Evolutionary conservation across 2,113 vertebrate genomes (phyloP).

Genomic region (Odontophorus gujanensis): DNA sequence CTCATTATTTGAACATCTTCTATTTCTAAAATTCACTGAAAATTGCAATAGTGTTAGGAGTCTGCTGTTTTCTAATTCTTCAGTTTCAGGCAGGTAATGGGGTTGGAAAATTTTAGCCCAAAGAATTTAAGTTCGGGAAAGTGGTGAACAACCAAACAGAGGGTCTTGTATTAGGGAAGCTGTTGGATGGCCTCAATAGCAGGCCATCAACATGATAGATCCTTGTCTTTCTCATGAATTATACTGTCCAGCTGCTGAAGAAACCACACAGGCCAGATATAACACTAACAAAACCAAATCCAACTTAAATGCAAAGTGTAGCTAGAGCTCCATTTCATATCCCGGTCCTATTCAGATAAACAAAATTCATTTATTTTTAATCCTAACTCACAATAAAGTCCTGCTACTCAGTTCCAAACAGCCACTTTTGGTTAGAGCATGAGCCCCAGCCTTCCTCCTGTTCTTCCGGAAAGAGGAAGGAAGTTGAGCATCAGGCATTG

Average conservation of each 20-base stretch:
- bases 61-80: background rate
- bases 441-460: background rate
- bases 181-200: background rate
- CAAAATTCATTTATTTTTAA: background rate
- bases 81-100: background rate
- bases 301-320: background rate
- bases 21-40: background rate
- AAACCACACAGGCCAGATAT: constrained; percentile 4
- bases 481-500: background rate
- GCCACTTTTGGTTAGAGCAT: background rate
- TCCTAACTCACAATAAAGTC: background rate
- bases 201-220: background rate
- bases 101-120: background rate
- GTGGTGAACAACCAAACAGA: background rate
- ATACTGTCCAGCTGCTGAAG: background rate
- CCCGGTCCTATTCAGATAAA: constrained; percentile 18
- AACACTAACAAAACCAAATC: background rate
- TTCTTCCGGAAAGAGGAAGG: background rate
- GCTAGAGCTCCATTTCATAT: constrained; percentile 19
- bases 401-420: background rate
- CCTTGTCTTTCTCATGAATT: background rate
- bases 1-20: background rate
- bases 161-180: background rate
- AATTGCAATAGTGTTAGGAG: background rate
- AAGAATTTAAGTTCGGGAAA: background rate